Evolutionary conservation across 2,888 invertebrate species (phyloP), one percentile per base, ranked within the genome.

Genomic region (Leptinotarsa tumamoca): DNA sequence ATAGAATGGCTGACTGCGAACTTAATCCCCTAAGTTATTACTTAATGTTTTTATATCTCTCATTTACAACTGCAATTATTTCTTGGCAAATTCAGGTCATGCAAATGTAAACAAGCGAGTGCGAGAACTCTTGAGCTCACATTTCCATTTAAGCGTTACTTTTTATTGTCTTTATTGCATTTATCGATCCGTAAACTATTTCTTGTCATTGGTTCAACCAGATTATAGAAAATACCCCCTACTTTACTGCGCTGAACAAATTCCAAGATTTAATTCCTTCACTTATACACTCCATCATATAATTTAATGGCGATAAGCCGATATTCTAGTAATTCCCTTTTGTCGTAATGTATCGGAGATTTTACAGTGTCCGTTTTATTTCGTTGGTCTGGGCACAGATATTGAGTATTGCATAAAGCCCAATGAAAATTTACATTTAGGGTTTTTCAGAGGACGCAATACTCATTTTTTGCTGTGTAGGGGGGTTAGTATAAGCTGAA

Each of bases 231-330:
- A 58, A 58, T 58, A 58, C 14, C 52, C 15, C 52, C n/a, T 58
- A 58, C 21, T 58, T 18, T 4, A 58, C n/a, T 21, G 21, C 13
- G 13, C n/a, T 21, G 14, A 21, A 58, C 14, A 58, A 58, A 58
- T 58, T 58, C 21, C 21, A 18, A 21, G 23, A 58, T 58, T 58
- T 13, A 23, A 58, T 21, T 18, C 58, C 13, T 21, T 58, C 58
- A 14, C 52, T 52, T 52, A 4, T 21, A 21, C 7, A 2, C 13
- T 58, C 21, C 21, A 13, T 18, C 58, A 21, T 5, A 21, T 3
- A 58, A 58, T 58, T 58, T 58, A 58, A 14, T 58, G 21, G 23
- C 14, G 58, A 58, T 58, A 58, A 58, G 58, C 58, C 23, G 58
- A 23, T 58, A 33, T 33, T 33, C 7, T 33, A 33, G 7, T 33